Base-by-base conservation (phyloP, 1,140 invertebrate species). In the Drosophila murphyi region DNA sequence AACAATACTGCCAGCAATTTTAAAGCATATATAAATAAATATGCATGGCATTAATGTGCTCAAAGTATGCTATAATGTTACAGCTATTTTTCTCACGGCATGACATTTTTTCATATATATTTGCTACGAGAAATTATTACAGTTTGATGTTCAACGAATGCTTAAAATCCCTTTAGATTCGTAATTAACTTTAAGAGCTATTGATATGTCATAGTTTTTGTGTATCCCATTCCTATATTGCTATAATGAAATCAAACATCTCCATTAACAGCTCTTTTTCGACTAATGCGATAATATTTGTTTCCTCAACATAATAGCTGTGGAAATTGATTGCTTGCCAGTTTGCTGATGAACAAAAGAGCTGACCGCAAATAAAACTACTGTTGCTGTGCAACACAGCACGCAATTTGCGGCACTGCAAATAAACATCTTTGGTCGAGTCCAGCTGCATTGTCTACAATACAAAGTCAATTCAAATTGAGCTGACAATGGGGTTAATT, bases 311-410 rank as follows among this genome's bases (percentile, higher is more conserved):
- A 63, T 54, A 55, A 55, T 20, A 70, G 39, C 48, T 47, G n/a
- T 43, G 32, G n/a, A 32, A 72, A 72, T 60, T 48, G 71, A 39
- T 59, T 68, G 51, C 55, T 39, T 60, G 63, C 48, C 55, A 72
- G 59, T 67, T 60, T 68, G 39, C 39, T 48, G 56, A 34, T 54
- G 71, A 54, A 73, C 71, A 73, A 68, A 68, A 47, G 50, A 35
- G 34, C 37, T 61, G 37, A 8, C 55, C 64, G 39, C 56, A 61
- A 55, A 73, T 68, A 39, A 64, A 71, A 60, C 60, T 54, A 7
- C 34, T 43, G 43, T 45, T 51, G 35, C n/a, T 57, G 32, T 51
- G 10, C 48, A 70, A 52, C 39, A 45, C 32, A 60, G 45, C 69
- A 72, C 52, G 61, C 61, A 65, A 72, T 72, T 51, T 65, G 54